phyloP scores from a whole-genome alignment of 2,113 vertebrate species.

The Clarias magur region DNA sequence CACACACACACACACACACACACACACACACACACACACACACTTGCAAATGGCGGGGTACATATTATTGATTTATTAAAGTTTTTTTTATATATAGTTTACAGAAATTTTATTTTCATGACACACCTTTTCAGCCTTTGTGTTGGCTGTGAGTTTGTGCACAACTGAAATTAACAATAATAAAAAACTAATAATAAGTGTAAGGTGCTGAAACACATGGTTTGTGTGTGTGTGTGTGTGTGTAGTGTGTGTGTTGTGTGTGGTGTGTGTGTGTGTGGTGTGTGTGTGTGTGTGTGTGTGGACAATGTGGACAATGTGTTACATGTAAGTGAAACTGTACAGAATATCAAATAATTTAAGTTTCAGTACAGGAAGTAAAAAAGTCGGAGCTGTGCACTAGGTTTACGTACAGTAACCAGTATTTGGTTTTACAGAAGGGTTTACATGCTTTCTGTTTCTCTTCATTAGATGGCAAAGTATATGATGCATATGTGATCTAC shows the following conservation, averaged over 20 bases:
- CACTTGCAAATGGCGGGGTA: too few species aligned
- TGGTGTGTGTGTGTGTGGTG: too few species aligned
- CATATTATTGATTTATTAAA: too few species aligned
- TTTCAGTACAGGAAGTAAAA: background rate
- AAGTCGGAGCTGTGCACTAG: background rate
- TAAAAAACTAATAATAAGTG: background rate
- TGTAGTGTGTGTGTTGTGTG: too few species aligned
- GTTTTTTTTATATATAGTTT: too few species aligned
- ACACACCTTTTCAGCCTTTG: background rate
- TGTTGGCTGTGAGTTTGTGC: background rate
- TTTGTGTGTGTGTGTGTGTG: too few species aligned
- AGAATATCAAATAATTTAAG: background rate
- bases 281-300: too few species aligned
- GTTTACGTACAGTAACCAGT: background rate
- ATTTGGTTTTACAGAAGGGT: background rate
- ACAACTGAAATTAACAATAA: background rate
- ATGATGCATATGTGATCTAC: conserved; percentile 71
- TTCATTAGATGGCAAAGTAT: conserved; percentile 60
- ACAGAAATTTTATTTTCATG: background rate
- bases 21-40: too few species aligned
- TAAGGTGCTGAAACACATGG: background rate
- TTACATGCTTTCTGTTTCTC: background rate
- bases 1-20: too few species aligned
- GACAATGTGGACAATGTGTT: too few species aligned
- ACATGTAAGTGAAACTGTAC: background rate